A percentile compares a stretch with the other conserved stretches of the same genome.
Conservation (phyloP, 2,888 invertebrate species). For the Psococerastis gibbosa region DNA sequence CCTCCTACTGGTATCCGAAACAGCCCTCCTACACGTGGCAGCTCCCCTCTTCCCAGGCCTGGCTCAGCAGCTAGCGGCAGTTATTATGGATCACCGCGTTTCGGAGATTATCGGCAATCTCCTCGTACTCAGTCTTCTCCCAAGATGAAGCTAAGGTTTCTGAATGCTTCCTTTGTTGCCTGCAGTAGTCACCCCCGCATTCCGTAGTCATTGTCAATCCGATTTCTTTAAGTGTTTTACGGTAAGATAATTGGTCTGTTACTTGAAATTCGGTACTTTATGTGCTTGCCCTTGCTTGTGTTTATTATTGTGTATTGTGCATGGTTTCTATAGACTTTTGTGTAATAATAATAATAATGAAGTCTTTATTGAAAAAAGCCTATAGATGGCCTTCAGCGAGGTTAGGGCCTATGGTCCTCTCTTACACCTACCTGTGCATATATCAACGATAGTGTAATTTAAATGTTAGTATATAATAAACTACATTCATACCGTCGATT, state of each 20-base stretch:
- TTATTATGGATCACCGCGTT: constrained; percentile 25
- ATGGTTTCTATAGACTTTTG: neutral
- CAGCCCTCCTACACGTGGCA: constrained; percentile 12
- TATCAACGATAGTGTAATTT: too few species aligned
- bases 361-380: too few species aligned
- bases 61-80: constrained; percentile 15
- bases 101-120: constrained; percentile 34
- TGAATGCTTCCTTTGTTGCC: too few species aligned
- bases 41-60: constrained; percentile 15
- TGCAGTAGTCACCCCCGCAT: too few species aligned
- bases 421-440: too few species aligned
- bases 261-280: constrained; percentile 16
- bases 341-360: too few species aligned
- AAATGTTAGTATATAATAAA: too few species aligned
- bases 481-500: too few species aligned
- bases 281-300: constrained; percentile 12
- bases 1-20: constrained; percentile 2
- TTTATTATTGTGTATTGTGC: constrained; percentile 13
- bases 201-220: constrained; percentile 20
- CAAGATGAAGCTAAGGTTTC: constrained; percentile 80
- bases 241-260: too few species aligned
- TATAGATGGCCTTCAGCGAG: too few species aligned
- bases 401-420: too few species aligned
- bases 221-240: constrained; percentile 12
- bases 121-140: constrained; percentile 62